Evolutionary conservation across 2,888 invertebrate genomes (phyloP), one percentile per base, ranked within the genome.

Genomic region (Phrixothrix hirtus): DNA sequence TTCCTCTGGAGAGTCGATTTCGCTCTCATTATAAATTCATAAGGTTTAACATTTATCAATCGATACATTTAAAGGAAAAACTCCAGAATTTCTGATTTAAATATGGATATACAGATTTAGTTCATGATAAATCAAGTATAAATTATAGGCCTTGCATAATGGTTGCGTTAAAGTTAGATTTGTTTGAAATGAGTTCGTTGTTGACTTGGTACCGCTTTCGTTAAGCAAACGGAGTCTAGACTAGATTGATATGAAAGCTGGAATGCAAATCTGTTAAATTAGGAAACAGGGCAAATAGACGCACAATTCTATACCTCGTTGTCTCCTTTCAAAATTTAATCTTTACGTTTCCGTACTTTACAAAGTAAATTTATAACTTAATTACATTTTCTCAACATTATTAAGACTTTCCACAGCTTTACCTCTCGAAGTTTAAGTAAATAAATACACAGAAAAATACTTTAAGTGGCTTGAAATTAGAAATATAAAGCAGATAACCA

Each of bases 221-320:
- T 44, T 41, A 30, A 44, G 49, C 49, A 54, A 54, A 49, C 55
- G 31, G 47, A 42, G 44, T 37, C 52, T 54, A 60, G 60, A 57
- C 58, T 32, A 54, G 53, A 63, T 61, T 61, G 62, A 62, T 64
- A 64, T 60, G 47, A 55, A 50, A 27, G 43, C 48, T 54, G 58
- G 56, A 64, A 64, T 61, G 62, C 61, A 64, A 64, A 64, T 58
- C 61, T 58, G 60, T 60, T 59, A 61, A 64, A 64, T 64, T 64
- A 64, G 59, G 61, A 63, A 63, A 61, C 59, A 63, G 57, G 62
- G 50, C 62, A 63, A 60, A 63, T 58, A 63, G 61, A 63, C 50
- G 52, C 38, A 17, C 34, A 25, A 48, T 48, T 41, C 34, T 34
- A 29, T 10, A n/a, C n/a, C n/a, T 21, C 39, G 3, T 34, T 41